A percentile compares a stretch with the other conserved stretches of the same genome.
phyloP scores from a whole-genome alignment of 1,140 invertebrate species.

The Tetramorium simillimum region DNA sequence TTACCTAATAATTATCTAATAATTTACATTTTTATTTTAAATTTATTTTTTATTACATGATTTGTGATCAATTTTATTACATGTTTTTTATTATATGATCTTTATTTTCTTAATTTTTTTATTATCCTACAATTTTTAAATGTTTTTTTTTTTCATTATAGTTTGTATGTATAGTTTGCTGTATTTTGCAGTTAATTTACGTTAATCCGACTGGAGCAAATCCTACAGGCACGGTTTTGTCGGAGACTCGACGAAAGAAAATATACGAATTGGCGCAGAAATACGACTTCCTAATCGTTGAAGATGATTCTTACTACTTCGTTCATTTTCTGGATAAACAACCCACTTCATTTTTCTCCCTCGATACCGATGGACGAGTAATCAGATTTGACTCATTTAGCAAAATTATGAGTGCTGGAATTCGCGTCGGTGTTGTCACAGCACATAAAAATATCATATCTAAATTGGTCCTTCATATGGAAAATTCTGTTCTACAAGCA shows the following conservation, averaged over 20 bases:
- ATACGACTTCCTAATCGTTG: constrained; percentile 88
- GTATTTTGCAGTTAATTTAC: constrained; percentile 85
- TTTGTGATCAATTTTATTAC: too few species aligned
- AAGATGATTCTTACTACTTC: constrained; percentile 89
- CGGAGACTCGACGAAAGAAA: constrained; percentile 84
- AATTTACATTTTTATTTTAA: background rate
- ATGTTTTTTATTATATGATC: too few species aligned
- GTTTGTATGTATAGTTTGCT: background rate
- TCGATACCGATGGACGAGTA: constrained; percentile 88
- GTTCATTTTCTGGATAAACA: constrained; percentile 86
- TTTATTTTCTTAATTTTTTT: too few species aligned
- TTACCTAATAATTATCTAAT: background rate
- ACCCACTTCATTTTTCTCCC: constrained; percentile 86
- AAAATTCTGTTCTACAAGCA: constrained; percentile 86
- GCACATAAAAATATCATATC: constrained; percentile 84
- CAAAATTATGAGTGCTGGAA: constrained; percentile 87
- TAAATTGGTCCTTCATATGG: constrained; percentile 84
- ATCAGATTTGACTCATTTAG: constrained; percentile 89
- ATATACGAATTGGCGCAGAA: constrained; percentile 87
- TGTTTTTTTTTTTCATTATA: background rate
- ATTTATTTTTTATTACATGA: background rate
- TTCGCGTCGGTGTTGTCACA: constrained; percentile 86
- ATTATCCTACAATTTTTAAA: too few species aligned
- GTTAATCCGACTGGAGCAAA: constrained; percentile 88
- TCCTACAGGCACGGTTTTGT: constrained; percentile 86